These are phyloP conservation scores for Xestia rhomboidea DNA, from an alignment of 2,888 invertebrate genomes.

Conservation along the genomic window DNA sequence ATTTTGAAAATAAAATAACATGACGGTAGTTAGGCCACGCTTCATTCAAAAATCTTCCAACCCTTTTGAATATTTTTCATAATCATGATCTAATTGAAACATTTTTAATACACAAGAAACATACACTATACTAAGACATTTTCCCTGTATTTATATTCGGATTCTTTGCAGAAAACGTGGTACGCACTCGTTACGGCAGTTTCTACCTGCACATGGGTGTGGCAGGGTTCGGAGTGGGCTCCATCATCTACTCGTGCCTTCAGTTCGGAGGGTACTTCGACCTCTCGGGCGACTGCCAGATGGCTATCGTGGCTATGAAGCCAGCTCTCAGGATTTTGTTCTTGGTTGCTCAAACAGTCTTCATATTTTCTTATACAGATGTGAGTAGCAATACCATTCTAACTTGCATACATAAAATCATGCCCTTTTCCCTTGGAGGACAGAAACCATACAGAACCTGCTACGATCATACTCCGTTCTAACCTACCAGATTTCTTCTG, in stretches of 20 bases:
- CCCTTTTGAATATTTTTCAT: constrained; percentile 10
- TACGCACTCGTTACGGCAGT: constrained; percentile 89
- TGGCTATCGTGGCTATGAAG: constrained; percentile 91
- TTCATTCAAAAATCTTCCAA: not conserved
- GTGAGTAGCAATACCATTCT: constrained; percentile 81
- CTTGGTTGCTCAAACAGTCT: constrained; percentile 93
- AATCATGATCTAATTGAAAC: not conserved
- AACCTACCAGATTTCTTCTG: not conserved
- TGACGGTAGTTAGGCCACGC: not conserved
- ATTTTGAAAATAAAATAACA: not conserved
- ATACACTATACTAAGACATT: not conserved
- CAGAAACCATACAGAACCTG: not conserved
- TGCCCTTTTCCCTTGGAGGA: not conserved
- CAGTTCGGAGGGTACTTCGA: constrained; percentile 93
- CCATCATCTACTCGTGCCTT: constrained; percentile 93
- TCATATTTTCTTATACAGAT: constrained; percentile 93
- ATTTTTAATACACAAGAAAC: not conserved
- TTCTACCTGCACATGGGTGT: constrained; percentile 92
- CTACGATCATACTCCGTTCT: not conserved
- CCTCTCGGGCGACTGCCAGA: constrained; percentile 91
- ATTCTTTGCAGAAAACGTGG: constrained; percentile 74
- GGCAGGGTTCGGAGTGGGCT: constrained; percentile 92
- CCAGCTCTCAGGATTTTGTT: constrained; percentile 92
- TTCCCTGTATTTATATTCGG: not conserved
- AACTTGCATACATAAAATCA: not conserved